phyloP scores from a whole-genome alignment of 2,888 invertebrate genomes.

The Conchocele bisecta region DNA sequence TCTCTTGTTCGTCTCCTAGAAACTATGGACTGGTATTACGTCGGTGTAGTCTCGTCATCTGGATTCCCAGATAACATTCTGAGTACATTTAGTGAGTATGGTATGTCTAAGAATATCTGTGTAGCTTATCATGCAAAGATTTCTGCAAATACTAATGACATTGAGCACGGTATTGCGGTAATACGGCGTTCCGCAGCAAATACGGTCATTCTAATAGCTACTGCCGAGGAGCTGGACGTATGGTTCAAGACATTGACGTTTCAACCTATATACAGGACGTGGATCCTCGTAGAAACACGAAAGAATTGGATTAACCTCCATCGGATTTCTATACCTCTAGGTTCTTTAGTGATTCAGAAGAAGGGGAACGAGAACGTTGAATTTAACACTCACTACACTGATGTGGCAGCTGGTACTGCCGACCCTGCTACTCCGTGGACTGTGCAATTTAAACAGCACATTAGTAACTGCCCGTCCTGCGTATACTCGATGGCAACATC shows the following conservation, averaged over 20 bases:
- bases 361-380: constrained; percentile 47
- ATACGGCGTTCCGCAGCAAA: constrained; percentile 20
- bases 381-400: constrained; percentile 31
- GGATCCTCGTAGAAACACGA: constrained; percentile 54
- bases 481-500: not conserved
- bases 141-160: not conserved
- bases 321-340: constrained; percentile 48
- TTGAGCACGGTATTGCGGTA: constrained; percentile 1
- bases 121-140: constrained; percentile 30
- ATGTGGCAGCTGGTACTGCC: not conserved
- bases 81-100: constrained; percentile 42
- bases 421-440: constrained; percentile 46
- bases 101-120: constrained; percentile 58
- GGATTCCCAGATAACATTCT: constrained; percentile 17
- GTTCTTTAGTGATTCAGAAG: constrained; percentile 50
- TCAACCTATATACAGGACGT: constrained; percentile 43
- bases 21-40: constrained; percentile 60
- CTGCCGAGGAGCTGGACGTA: constrained; percentile 31
- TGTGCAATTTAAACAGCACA: constrained; percentile 18
- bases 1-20: constrained; percentile 57
- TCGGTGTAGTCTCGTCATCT: constrained; percentile 62
- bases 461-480: constrained; percentile 16
- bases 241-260: constrained; percentile 52
- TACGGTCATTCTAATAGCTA: constrained; percentile 49
- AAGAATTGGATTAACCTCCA: constrained; percentile 42